A percentile compares a stretch with the other conserved stretches of the same genome.
Conservation (phyloP, 2,113 vertebrate genomes). For the Petrocephalus zakoni region DNA sequence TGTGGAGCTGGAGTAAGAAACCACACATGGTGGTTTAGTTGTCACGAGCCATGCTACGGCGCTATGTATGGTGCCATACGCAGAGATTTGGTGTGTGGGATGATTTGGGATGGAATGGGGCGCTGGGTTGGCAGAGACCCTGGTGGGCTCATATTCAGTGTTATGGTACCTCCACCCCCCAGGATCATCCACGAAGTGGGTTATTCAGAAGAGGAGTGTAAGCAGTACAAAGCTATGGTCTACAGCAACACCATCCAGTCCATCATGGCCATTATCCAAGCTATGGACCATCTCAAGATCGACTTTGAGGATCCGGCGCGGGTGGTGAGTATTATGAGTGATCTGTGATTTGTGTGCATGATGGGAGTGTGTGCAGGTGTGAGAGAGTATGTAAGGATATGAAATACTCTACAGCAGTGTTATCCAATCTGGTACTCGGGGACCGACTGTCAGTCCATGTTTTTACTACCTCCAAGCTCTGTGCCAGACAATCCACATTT, state of each 20-base stretch:
- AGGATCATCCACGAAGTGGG: constrained; percentile 98
- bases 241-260: too few species aligned
- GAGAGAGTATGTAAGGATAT: neutral
- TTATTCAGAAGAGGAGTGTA: constrained; percentile 97
- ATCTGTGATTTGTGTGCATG: neutral
- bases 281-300: constrained; percentile 95
- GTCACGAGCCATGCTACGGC: neutral
- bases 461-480: too few species aligned
- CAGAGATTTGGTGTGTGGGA: neutral
- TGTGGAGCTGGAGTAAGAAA: neutral
- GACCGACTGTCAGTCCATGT: neutral
- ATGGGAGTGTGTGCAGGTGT: neutral
- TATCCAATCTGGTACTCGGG: neutral
- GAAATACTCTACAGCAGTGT: too few species aligned
- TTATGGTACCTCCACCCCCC: neutral
- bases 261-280: too few species aligned
- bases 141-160: neutral
- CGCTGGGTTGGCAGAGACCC: neutral
- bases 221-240: constrained; percentile 98
- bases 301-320: constrained; percentile 83
- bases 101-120: neutral
- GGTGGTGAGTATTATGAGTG: constrained; percentile 70
- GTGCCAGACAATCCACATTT: neutral
- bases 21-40: neutral
- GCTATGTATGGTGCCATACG: neutral